Conservation (phyloP, 2,797 vertebrate species). For the Anisognathus igniventris region DNA sequence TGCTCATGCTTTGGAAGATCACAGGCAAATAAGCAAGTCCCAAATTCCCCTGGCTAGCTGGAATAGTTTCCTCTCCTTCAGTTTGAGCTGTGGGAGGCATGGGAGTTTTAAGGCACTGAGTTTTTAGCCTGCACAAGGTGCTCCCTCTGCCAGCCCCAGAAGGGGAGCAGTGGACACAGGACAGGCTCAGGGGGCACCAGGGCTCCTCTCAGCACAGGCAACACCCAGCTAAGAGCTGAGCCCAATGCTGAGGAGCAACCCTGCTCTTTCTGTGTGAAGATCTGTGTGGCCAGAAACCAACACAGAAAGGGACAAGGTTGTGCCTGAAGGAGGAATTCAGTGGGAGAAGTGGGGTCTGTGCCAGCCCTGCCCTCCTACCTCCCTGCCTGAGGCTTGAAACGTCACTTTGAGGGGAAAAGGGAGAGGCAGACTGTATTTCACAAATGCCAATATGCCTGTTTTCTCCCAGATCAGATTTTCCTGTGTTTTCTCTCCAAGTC, state of each 20-base stretch:
- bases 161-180: background rate
- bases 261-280: background rate
- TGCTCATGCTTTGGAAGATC: background rate
- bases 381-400: background rate
- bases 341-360: background rate
- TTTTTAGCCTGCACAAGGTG: accelerated
- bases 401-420: background rate
- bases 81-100: background rate
- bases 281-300: background rate
- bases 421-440: background rate
- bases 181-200: accelerated
- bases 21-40: background rate
- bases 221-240: background rate
- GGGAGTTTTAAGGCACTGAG: background rate
- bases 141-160: background rate
- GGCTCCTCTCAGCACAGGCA: background rate
- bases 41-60: accelerated
- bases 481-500: background rate
- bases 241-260: background rate
- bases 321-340: background rate
- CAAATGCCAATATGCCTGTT: background rate
- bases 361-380: background rate
- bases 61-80: background rate
- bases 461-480: background rate
- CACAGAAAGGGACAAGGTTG: background rate